Percentiles rank a stretch among this genome's conserved stretches.
phyloP scores from a whole-genome alignment of 2,113 vertebrate genomes.

The Pachypanchax playfairii region DNA sequence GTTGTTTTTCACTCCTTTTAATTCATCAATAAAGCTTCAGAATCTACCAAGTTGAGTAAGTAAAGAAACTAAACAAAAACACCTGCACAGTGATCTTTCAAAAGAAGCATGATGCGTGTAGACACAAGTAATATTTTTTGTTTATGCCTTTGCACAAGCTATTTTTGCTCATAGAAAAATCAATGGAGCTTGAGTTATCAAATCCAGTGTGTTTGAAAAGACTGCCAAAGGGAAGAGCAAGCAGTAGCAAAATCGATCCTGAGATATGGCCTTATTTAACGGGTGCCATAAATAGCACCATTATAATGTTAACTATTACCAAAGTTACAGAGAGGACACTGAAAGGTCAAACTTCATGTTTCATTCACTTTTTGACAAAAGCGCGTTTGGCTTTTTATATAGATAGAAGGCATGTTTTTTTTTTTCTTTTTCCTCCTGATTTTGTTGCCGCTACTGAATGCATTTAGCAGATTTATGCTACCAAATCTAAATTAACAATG shows the following conservation, averaged over 20 bases:
- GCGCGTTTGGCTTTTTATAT: conserved; percentile 5
- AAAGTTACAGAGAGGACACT: conserved; percentile 70
- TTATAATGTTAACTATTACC: conserved; percentile 81
- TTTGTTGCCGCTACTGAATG: neutral
- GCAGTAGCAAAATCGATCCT: conserved; percentile 88
- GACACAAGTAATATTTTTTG: conserved; percentile 63
- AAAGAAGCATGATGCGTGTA: conserved; percentile 21
- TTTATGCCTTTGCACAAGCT: conserved; percentile 73
- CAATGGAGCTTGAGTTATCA: conserved; percentile 91
- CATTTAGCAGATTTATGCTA: conserved; percentile 5
- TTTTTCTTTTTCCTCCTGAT: neutral
- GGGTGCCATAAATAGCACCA: conserved; percentile 88
- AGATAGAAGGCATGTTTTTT: neutral
- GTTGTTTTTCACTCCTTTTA: neutral
- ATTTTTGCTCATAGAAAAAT: conserved; percentile 93
- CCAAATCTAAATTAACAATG: neutral
- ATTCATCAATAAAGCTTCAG: neutral
- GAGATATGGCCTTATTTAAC: conserved; percentile 91
- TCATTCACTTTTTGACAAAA: conserved; percentile 35
- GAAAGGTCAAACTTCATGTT: conserved; percentile 58
- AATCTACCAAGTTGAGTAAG: neutral
- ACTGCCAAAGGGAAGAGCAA: conserved; percentile 67
- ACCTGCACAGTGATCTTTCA: conserved; percentile 44
- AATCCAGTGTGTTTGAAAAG: conserved; percentile 77
- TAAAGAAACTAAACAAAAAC: conserved; percentile 32